Conservation (phyloP, 2,888 invertebrate genomes). For the Watsonalla cultraria region DNA sequence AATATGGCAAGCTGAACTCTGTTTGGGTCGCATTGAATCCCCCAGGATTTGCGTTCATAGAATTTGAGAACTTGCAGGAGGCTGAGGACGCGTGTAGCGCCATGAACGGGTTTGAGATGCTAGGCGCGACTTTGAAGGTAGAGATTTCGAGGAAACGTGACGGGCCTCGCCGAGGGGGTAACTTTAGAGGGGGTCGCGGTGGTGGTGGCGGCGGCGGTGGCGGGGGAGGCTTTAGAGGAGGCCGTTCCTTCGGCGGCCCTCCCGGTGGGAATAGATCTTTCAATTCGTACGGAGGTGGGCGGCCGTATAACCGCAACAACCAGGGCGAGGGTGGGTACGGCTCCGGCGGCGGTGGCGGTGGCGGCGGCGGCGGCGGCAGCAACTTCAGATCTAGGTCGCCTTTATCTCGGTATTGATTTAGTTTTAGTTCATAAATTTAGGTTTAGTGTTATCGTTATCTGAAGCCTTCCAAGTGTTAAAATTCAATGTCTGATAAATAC, state of each 20-base stretch:
- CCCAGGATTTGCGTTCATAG: slow-evolving; percentile 96
- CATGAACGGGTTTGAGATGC: slow-evolving; percentile 91
- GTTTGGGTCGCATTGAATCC: slow-evolving; percentile 97
- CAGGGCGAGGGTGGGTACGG: slow-evolving; percentile 29
- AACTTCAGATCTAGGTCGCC: slow-evolving; percentile 77
- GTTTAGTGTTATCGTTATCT: slow-evolving; percentile 78
- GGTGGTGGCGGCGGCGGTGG: slow-evolving; percentile 71
- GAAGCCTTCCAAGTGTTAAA: slow-evolving; percentile 77
- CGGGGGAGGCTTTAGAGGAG: slow-evolving; percentile 68
- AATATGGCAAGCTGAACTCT: slow-evolving; percentile 94
- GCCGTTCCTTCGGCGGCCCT: slow-evolving; percentile 69
- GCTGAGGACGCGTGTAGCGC: slow-evolving; percentile 93
- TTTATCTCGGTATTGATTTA: slow-evolving; percentile 68
- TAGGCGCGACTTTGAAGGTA: slow-evolving; percentile 92
- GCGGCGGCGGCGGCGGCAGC: slow-evolving; percentile 64
- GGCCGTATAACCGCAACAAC: slow-evolving; percentile 54
- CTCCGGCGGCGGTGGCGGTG: slow-evolving; percentile 64
- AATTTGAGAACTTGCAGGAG: slow-evolving; percentile 92
- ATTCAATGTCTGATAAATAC: slow-evolving; percentile 68
- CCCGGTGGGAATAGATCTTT: slow-evolving; percentile 78
- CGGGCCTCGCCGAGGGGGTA: slow-evolving; percentile 82
- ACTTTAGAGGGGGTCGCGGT: slow-evolving; percentile 75
- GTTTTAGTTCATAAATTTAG: slow-evolving; percentile 68
- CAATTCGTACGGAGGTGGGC: slow-evolving; percentile 75
- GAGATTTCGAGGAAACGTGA: slow-evolving; percentile 91